Conservation (phyloP, 2,797 vertebrate species). For the Pantherophis alleghaniensis region DNA sequence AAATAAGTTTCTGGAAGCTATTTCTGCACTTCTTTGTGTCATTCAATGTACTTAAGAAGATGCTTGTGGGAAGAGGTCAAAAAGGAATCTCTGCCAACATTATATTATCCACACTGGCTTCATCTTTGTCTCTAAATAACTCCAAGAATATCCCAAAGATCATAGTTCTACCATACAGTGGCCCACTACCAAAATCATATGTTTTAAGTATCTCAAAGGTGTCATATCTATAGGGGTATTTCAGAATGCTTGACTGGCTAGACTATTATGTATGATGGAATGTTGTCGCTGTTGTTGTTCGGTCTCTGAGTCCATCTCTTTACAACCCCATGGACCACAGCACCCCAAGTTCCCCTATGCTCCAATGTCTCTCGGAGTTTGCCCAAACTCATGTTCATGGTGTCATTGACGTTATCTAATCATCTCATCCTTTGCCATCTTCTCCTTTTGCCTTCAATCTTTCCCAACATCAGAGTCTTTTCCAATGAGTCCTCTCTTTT, state of each 20-base stretch:
- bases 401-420: too few species aligned
- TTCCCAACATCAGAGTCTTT: too few species aligned
- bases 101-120: neutral
- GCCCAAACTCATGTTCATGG: too few species aligned
- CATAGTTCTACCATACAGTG: neutral
- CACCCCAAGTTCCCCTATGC: too few species aligned
- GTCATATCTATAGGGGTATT: neutral
- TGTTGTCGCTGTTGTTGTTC: too few species aligned
- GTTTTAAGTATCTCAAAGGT: neutral
- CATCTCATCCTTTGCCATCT: too few species aligned
- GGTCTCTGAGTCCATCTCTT: too few species aligned
- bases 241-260: neutral
- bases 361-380: too few species aligned
- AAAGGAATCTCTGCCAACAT: neutral
- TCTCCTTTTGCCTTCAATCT: too few species aligned
- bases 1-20: neutral
- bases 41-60: neutral
- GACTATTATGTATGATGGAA: neutral
- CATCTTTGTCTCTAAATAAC: neutral
- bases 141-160: neutral
- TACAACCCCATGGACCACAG: too few species aligned
- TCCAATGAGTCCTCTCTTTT: too few species aligned
- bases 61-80: neutral
- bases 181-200: neutral
- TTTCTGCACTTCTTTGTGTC: neutral